These are phyloP conservation scores for Petrolisthes cinctipes DNA, from an alignment of 2,888 invertebrate genomes.

Conservation along the genomic window DNA sequence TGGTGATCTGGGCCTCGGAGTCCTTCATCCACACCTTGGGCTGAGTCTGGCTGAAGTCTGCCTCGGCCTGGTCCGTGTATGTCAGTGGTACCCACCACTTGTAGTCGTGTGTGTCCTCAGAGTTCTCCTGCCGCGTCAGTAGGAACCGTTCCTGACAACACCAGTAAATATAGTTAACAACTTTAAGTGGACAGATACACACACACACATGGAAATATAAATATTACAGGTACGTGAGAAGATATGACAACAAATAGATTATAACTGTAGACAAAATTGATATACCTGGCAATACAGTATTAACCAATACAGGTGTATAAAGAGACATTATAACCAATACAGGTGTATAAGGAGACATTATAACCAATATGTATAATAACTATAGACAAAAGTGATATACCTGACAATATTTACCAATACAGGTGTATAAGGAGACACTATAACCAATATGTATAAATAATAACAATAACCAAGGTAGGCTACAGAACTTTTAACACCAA, in stretches of 20 bases:
- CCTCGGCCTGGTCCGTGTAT: slow-evolving; percentile 72
- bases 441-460: slow-evolving; percentile 75
- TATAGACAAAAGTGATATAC: no score
- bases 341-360: slow-evolving; percentile 69
- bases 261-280: no score
- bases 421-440: slow-evolving; percentile 69
- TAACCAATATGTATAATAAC: no score
- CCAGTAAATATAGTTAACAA: neutral
- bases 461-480: slow-evolving; percentile 72
- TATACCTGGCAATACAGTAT: no score
- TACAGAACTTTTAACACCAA: no score
- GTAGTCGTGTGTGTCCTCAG: slow-evolving; percentile 75
- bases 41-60: slow-evolving; percentile 73
- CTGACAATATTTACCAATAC: no score
- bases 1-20: slow-evolving; percentile 61
- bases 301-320: no score
- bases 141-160: slow-evolving; percentile 76
- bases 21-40: slow-evolving; percentile 75
- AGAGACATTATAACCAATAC: slow-evolving; percentile 69
- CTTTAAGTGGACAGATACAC: neutral
- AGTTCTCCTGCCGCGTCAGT: slow-evolving; percentile 70
- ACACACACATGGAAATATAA: neutral
- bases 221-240: neutral
- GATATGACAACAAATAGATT: neutral
- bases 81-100: slow-evolving; percentile 77